A percentile compares a stretch with the other conserved stretches of the same genome.
phyloP scores from a whole-genome alignment of 1,140 invertebrate genomes.

The Pseudoatta argentina region DNA sequence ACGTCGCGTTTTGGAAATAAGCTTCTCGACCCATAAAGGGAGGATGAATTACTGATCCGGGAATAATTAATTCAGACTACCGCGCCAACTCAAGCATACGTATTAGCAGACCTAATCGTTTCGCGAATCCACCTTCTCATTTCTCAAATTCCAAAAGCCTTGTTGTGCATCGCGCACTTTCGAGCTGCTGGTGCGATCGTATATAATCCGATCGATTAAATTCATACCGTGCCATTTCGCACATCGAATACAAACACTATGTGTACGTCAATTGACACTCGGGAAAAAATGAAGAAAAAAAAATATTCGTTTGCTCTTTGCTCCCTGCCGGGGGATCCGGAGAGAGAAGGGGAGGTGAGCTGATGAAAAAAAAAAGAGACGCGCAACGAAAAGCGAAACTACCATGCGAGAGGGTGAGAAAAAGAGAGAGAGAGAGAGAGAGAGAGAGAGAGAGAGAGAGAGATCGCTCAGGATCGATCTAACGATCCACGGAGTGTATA shows the following conservation, averaged over 20 bases:
- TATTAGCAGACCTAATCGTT: constrained; percentile 26
- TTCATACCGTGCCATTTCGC: constrained; percentile 41
- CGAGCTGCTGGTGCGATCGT: background rate
- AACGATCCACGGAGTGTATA: constrained; percentile 50
- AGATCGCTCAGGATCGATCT: constrained; percentile 54
- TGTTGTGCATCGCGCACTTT: constrained; percentile 16
- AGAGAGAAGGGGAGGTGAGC: background rate
- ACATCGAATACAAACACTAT: constrained; percentile 24
- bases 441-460: constrained; percentile 4
- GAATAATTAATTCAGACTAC: constrained; percentile 6
- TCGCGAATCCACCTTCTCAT: background rate
- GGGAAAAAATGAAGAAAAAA: constrained; percentile 25
- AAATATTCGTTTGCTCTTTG: constrained; percentile 25
- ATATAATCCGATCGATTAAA: constrained; percentile 49
- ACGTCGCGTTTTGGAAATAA: background rate
- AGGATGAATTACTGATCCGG: background rate
- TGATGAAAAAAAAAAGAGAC: constrained; percentile 49
- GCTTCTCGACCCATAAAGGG: background rate
- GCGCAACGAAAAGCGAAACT: constrained; percentile 34
- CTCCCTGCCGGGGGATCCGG: background rate
- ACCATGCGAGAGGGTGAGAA: background rate
- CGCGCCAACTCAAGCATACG: background rate
- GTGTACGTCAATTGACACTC: constrained; percentile 23
- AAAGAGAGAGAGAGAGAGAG: constrained; percentile 6
- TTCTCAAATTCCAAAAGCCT: constrained; percentile 37